Conservation (phyloP, 2,888 invertebrate species). For the Opisthograptis luteolata region DNA sequence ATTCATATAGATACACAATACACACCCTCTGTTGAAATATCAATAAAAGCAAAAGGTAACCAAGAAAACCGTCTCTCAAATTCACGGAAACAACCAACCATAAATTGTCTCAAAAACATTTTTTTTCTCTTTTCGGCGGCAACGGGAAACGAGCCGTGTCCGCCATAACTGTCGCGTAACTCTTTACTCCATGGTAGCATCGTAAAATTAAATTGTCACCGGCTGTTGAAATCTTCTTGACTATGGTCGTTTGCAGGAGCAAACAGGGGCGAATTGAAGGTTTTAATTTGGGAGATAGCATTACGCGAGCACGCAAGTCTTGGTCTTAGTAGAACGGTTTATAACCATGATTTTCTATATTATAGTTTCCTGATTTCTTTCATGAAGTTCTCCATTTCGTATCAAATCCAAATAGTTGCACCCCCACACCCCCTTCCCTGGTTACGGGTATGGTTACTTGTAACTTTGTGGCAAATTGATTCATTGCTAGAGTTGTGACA, state of each 20-base stretch:
- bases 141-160: slow-evolving; percentile 71
- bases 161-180: slow-evolving; percentile 82
- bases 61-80: not conserved
- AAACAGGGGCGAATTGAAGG: slow-evolving; percentile 31
- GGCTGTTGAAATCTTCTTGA: slow-evolving; percentile 67
- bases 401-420: no score
- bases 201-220: slow-evolving; percentile 83
- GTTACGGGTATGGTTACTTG: slow-evolving; percentile 26
- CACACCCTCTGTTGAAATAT: no score
- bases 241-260: slow-evolving; percentile 37
- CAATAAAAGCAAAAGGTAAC: no score
- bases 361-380: no score
- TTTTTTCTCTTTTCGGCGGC: slow-evolving; percentile 61
- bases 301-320: no score
- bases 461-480: slow-evolving; percentile 72
- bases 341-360: no score
- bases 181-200: slow-evolving; percentile 76
- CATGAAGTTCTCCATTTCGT: no score
- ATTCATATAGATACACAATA: no score
- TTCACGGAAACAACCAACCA: slow-evolving; percentile 44
- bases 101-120: slow-evolving; percentile 36
- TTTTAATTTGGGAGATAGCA: not conserved
- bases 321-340: no score
- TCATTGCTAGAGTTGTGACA: slow-evolving; percentile 65
- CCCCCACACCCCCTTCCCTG: not conserved